Evolutionary conservation across 2,797 vertebrate genomes (phyloP), one percentile per base, ranked within the genome.

Genomic region (Cynopterus sphinx): DNA sequence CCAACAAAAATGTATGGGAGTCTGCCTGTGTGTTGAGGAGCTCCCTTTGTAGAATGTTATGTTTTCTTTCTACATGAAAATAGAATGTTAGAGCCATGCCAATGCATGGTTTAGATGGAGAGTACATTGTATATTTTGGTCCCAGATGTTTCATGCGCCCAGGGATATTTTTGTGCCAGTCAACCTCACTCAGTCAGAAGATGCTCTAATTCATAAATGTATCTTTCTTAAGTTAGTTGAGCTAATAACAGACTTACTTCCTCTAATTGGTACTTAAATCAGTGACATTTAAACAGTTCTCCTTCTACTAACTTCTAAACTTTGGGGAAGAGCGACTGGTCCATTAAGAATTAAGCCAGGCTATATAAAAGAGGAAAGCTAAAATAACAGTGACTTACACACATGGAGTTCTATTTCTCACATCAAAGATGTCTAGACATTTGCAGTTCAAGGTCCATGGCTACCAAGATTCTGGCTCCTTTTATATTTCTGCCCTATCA

Each of bases 201-300:
- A 81, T 39, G 33, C 70, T 79, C 46, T 33, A 61, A 74, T 26
- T 74, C 59, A 73, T 57, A 78, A 81, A 68, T 46, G 31, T 74
- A 22, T 39, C 8, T 95, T 53, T 61, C 16, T 91, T 77, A 83
- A 79, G 59, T 24, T 39, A 53, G 49, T 59, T 78, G 43, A 90
- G 65, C n/a, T 53, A 82, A 39, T 93, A 70, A 77, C 12, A 94
- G 70, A 78, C 41, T 90, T 87, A 55, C 87, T 87, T 87, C 28
- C 31, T 86, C 67, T 71, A 24, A 31, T 86, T 39, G 21, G n/a
- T 77, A 82, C 41, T 86, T 90, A 24, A 88, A 12, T 46, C 33
- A 21, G 39, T 67, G 31, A 46, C 33, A 61, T 78, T 73, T 71
- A 85, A 75, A 15, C 43, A 53, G 13, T 28, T 57, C 24, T 85